These are phyloP conservation scores for Drosophila neocordata DNA, from an alignment of 1,140 invertebrate species.

Conservation along the genomic window DNA sequence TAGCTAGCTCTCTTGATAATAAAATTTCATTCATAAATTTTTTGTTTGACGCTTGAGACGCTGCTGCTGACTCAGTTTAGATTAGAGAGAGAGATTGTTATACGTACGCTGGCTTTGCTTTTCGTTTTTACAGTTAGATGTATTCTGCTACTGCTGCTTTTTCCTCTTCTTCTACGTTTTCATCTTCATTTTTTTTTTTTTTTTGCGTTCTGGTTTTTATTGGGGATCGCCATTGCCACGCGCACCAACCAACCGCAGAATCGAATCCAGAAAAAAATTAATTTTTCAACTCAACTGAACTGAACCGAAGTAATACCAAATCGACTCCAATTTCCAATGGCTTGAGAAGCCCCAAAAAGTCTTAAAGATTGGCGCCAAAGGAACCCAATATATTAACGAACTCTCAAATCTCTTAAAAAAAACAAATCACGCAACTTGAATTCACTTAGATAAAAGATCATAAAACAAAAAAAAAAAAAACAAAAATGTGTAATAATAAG, in stretches of 20 bases:
- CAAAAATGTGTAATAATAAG: not conserved
- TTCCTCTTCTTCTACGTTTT: slow-evolving; percentile 19
- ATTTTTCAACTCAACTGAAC: no score
- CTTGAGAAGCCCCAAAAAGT: no score
- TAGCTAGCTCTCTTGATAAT: not conserved
- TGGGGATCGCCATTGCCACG: slow-evolving; percentile 53
- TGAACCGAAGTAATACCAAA: no score
- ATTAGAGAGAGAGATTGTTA: not conserved
- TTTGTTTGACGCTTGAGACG: slow-evolving; percentile 27
- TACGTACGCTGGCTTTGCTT: slow-evolving; percentile 26
- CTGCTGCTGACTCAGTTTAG: slow-evolving; percentile 5
- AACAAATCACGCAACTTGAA: not conserved
- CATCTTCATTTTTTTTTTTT: not conserved
- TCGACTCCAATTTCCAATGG: no score
- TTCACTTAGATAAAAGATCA: slow-evolving; percentile 6
- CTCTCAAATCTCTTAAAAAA: not conserved
- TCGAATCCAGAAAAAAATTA: slow-evolving; percentile 29
- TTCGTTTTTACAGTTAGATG: slow-evolving; percentile 45
- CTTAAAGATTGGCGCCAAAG: no score
- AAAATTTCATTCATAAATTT: slow-evolving; percentile 44
- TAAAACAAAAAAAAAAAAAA: slow-evolving; percentile 26
- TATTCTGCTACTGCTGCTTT: slow-evolving; percentile 5
- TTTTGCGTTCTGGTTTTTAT: not conserved
- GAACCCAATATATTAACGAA: not conserved
- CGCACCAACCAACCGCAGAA: slow-evolving; percentile 42